phyloP scores from a whole-genome alignment of 2,113 vertebrate species.

The Cochlearius cochlearius region DNA sequence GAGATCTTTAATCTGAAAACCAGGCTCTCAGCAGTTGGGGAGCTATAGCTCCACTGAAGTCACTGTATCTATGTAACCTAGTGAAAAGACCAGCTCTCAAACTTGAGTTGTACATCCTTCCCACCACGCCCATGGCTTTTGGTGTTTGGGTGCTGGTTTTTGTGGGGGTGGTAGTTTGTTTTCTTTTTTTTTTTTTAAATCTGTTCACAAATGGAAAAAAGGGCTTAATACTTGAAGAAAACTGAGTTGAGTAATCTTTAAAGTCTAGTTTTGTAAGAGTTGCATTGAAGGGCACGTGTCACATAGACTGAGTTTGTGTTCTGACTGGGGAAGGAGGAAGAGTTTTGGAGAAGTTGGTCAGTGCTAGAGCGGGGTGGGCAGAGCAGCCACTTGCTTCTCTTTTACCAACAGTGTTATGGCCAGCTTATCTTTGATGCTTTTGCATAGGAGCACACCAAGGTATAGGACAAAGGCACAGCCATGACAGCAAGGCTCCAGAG shows the following conservation, averaged over 20 bases:
- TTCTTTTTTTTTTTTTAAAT: background rate
- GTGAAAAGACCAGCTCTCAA: background rate
- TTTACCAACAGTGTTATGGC: background rate
- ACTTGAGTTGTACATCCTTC: background rate
- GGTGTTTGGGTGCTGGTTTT: background rate
- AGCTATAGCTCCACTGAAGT: background rate
- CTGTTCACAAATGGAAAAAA: background rate
- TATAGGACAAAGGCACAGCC: background rate
- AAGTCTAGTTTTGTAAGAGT: background rate
- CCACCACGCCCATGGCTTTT: accelerated
- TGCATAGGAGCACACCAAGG: background rate
- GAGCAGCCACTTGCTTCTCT: background rate
- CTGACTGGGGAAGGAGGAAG: background rate
- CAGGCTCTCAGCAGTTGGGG: background rate
- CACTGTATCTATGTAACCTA: background rate
- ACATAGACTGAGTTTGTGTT: background rate
- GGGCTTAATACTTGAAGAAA: background rate
- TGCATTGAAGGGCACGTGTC: background rate
- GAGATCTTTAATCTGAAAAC: background rate
- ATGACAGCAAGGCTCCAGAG: background rate
- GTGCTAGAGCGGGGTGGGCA: background rate
- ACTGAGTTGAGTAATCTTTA: background rate
- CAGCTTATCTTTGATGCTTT: background rate
- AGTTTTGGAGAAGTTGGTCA: background rate
- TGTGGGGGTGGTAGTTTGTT: background rate